A percentile compares a stretch with the other conserved stretches of the same genome.
phyloP scores from a whole-genome alignment of 35 echinoderm and acorn worm species.

The Ptychodera flava region DNA sequence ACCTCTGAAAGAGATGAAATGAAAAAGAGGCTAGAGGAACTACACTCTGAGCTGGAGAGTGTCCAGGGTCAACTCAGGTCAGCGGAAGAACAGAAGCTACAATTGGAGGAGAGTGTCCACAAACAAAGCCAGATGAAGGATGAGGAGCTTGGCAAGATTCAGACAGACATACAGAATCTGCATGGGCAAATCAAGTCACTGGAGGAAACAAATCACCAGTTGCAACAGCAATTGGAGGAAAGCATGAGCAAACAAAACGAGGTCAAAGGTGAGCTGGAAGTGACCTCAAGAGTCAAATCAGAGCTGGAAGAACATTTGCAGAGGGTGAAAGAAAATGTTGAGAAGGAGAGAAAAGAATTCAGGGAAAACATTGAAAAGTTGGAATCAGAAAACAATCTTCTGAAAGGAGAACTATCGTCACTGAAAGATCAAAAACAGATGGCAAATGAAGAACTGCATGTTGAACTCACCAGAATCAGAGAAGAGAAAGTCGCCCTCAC shows the following conservation, averaged over 20 bases:
- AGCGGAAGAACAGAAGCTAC: neutral
- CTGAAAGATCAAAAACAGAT: neutral
- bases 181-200: slow-evolving; percentile 6
- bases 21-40: neutral
- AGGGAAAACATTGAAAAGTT: neutral
- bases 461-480: slow-evolving; percentile 31
- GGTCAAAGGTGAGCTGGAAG: neutral
- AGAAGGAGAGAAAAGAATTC: slow-evolving; percentile 6
- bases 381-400: neutral
- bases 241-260: neutral
- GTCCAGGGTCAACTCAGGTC: neutral
- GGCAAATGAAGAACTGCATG: neutral
- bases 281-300: neutral
- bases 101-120: neutral
- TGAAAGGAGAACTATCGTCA: neutral
- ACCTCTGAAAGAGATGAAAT: slow-evolving; percentile 22
- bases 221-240: neutral
- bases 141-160: slow-evolving; percentile 23
- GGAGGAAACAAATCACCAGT: slow-evolving; percentile 17
- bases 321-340: neutral
- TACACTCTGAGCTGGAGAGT: slow-evolving; percentile 29
- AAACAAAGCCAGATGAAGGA: slow-evolving; percentile 30
- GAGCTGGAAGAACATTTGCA: slow-evolving; percentile 4
- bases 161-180: slow-evolving; percentile 13
- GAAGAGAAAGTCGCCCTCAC: slow-evolving; percentile 13